Percentiles rank a stretch among this genome's conserved stretches.
phyloP scores from a whole-genome alignment of 1,140 invertebrate species.

The Drosophila paulistorum region DNA sequence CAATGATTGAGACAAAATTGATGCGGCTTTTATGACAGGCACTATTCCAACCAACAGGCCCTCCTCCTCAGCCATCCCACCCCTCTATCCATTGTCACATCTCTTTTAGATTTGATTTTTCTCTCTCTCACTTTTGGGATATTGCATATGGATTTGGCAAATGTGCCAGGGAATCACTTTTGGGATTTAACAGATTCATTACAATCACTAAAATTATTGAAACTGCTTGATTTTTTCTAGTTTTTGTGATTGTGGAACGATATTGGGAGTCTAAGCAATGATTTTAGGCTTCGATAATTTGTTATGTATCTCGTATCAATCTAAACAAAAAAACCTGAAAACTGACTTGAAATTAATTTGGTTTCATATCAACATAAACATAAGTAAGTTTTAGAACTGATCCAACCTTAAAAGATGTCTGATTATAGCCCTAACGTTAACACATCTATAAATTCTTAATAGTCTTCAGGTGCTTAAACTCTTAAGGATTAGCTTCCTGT shows the following conservation, averaged over 20 bases:
- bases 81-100: not conserved
- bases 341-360: too few relatives aligned
- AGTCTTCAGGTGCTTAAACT: too few relatives aligned
- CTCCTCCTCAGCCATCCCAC: not conserved
- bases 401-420: too few relatives aligned
- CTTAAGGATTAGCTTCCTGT: too few relatives aligned
- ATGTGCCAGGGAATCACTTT: conserved; percentile 47
- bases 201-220: not conserved
- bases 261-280: too few relatives aligned
- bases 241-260: not conserved
- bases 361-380: too few relatives aligned
- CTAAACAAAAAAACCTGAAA: too few relatives aligned
- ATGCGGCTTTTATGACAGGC: conserved; percentile 61
- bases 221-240: not conserved
- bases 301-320: too few relatives aligned
- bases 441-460: too few relatives aligned
- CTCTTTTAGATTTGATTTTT: not conserved
- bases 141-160: conserved; percentile 70
- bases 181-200: conserved; percentile 35
- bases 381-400: too few relatives aligned
- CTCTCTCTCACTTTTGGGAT: conserved; percentile 42
- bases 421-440: too few relatives aligned
- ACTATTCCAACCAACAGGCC: conserved; percentile 11
- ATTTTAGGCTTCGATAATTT: too few relatives aligned
- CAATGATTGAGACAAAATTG: conserved; percentile 45